These are phyloP conservation scores for Drosophila prosaltans DNA, from an alignment of 1,140 invertebrate species.

Conservation along the genomic window DNA sequence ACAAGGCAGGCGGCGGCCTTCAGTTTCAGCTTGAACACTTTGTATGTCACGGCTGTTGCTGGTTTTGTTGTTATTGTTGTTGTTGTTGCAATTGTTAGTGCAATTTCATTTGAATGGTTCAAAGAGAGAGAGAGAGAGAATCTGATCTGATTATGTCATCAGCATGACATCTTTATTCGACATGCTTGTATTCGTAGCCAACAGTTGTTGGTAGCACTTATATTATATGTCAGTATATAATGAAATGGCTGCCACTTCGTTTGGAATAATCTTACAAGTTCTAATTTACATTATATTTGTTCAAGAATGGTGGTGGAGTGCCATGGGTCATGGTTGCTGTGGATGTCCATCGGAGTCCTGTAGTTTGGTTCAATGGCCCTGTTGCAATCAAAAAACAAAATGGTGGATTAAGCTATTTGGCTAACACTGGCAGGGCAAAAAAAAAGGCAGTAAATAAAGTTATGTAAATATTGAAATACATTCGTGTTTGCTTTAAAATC, in stretches of 20 bases:
- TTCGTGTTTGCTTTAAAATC: too few relatives aligned
- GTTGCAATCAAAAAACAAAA: slow-evolving; percentile 20
- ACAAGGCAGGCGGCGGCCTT: background rate
- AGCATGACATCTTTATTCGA: slow-evolving; percentile 24
- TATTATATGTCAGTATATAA: slow-evolving; percentile 2
- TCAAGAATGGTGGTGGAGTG: background rate
- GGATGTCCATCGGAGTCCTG: slow-evolving; percentile 15
- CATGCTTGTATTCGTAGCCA: slow-evolving; percentile 10
- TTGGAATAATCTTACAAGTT: background rate
- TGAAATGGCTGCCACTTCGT: background rate
- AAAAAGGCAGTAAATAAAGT: background rate
- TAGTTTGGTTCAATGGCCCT: slow-evolving; percentile 25
- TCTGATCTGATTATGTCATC: slow-evolving; percentile 43
- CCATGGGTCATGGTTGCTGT: slow-evolving; percentile 21
- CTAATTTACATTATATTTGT: background rate
- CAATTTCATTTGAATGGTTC: slow-evolving; percentile 27
- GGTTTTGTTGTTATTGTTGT: slow-evolving; percentile 1
- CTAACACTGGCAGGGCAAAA: background rate
- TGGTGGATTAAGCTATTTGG: slow-evolving; percentile 19
- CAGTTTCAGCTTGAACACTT: slow-evolving; percentile 15
- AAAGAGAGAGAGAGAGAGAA: background rate
- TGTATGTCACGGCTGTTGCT: slow-evolving; percentile 11
- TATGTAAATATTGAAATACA: background rate
- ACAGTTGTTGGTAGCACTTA: slow-evolving; percentile 1
- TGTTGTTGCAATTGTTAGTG: slow-evolving; percentile 25